Base-by-base conservation (phyloP, 2,888 invertebrate genomes). In the Eupithecia inturbata region DNA sequence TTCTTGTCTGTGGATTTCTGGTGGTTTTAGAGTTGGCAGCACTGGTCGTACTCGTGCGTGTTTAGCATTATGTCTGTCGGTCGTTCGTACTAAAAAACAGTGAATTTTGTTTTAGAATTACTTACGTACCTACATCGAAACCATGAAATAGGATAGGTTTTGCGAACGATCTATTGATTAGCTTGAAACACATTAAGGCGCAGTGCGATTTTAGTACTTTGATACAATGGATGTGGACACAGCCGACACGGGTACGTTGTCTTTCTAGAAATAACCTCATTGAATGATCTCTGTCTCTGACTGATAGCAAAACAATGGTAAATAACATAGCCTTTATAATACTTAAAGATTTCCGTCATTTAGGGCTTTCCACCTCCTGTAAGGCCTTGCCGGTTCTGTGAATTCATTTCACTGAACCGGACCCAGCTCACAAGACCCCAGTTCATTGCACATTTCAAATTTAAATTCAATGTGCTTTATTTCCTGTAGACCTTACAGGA, bases 141-240 rank as follows among this genome's bases (percentile, higher is more conserved):
- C 26, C 14, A 57, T 57, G 57, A 57, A 26, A 53, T 22, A 49
- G 0, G 57, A 57, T 12, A 53, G 26, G 57, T 26, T 14, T 57
- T 57, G 57, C 14, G 5, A 57, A 26, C 57, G 22, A 26, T 26
- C 4, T 12, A 57, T 10, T 9, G 22, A 57, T 22, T 26, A 22
- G 12, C 53, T 53, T 12, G 22, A 3, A 53, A 22, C 12, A 53
- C 53, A 10, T 26, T 2, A 1, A 22, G 2, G 5, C 57, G 26
- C 12, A 57, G 22, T 57, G 26, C 14, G 26, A 26, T 5, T 57
- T 1, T 57, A 57, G 5, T 41, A 57, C 14, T 14, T 26, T 39
- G 28, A 60, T 70, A 81, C 77, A 76, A 93, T 93, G 93, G 92
- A 93, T 80, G 89, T 91, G 70, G 93, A 92, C 77, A 90, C 92